Conservation (phyloP, 1,140 invertebrate species). For the Drosophila setifemur region DNA sequence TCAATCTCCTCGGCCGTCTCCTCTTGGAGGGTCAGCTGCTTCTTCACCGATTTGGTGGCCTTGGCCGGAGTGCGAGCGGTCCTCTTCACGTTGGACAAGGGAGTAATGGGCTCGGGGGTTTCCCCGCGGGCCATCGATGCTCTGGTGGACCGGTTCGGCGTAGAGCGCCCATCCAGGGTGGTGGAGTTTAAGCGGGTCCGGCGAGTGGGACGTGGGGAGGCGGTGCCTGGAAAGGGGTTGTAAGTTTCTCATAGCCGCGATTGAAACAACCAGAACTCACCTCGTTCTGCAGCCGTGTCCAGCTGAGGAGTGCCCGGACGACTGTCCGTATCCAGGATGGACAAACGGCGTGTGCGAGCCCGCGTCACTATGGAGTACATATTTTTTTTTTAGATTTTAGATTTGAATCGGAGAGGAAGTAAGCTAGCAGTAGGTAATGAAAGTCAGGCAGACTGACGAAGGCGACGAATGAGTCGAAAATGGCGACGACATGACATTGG, state of each 20-base stretch:
- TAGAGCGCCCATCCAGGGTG: slow-evolving; percentile 45
- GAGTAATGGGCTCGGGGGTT: slow-evolving; percentile 51
- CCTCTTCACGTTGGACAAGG: slow-evolving; percentile 35
- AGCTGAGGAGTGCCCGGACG: slow-evolving; percentile 61
- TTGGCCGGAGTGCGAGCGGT: slow-evolving; percentile 42
- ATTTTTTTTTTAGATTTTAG: background rate
- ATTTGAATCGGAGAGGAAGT: background rate
- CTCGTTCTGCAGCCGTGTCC: slow-evolving; percentile 36
- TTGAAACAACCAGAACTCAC: slow-evolving; percentile 31
- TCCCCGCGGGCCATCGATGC: slow-evolving; percentile 48
- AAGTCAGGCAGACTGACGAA: too few relatives aligned
- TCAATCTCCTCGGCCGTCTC: slow-evolving; percentile 26
- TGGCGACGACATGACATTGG: background rate
- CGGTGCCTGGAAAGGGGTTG: slow-evolving; percentile 8
- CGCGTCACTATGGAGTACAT: slow-evolving; percentile 50
- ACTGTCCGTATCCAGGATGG: slow-evolving; percentile 47
- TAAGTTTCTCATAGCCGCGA: background rate
- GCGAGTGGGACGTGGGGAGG: slow-evolving; percentile 53
- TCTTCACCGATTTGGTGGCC: slow-evolving; percentile 15
- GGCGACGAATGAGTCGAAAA: too few relatives aligned
- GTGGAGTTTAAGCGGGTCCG: slow-evolving; percentile 57
- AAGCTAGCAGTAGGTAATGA: too few relatives aligned
- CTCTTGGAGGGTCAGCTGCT: slow-evolving; percentile 41
- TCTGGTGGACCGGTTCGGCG: slow-evolving; percentile 50
- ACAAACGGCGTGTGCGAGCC: slow-evolving; percentile 57